Evolutionary conservation across 2,797 vertebrate species (phyloP), one percentile per base, ranked within the genome.

Genomic region (Apogon hyalosoma): DNA sequence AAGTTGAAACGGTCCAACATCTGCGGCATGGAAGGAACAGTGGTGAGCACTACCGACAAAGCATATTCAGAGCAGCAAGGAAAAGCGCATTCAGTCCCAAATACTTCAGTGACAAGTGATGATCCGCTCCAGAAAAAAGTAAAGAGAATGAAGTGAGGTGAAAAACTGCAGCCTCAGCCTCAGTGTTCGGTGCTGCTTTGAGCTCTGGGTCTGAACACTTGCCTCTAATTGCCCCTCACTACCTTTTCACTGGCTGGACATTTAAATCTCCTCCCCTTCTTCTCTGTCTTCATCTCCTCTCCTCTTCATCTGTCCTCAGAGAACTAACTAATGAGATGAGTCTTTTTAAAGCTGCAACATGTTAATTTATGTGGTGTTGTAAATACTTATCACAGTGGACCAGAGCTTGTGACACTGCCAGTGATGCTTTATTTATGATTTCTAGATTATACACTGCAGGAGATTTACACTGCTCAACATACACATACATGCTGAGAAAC

Each of bases 221-320:
- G 86, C 63, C 81, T 86, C 84, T 92, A 93, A 94, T 93, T 92
- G 89, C 85, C 73, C 80, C 75, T 78, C 83, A 84, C 83, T 80
- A 92, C 90, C 87, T 92, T 92, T 88, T 87, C 83, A 86, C 74
- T 63, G 71, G 85, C 89, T 87, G 77, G 59, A 74, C 82, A 87
- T 88, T 89, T 82, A 73, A 92, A 92, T 94, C 93, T 92, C 94
- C 93, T 92, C 94, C 93, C 92, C 24, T 6, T 88, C 84, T 41
- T 88, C 84, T 41, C 71, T 78, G 64, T 54, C 65, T 76, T 73
- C 64, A 59, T 82, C 79, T 73, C 73, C 68, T 60, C 79, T 73
- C 68, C 53, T 55, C 53, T 56, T 48, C 73, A 63, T 81, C 50
- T 79, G 66, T 63, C 72, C 43, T 11, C 69, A 54, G 51, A 57